These are phyloP conservation scores for Gracilinanus agilis DNA, from an alignment of 2,113 vertebrate species.

Conservation along the genomic window DNA sequence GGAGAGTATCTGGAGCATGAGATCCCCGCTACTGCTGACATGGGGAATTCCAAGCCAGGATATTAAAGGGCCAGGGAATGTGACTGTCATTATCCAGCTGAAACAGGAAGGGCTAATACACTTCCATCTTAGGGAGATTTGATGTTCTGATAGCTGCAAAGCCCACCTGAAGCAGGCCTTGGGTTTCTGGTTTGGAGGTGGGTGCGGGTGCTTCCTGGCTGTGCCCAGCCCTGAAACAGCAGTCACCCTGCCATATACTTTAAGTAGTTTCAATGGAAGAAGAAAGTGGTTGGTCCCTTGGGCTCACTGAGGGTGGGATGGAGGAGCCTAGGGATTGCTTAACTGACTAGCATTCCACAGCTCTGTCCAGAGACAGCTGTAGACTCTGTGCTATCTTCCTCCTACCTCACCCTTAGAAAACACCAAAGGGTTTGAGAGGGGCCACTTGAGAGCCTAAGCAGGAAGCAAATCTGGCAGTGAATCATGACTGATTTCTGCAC, in stretches of 20 bases:
- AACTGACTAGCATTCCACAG: no score
- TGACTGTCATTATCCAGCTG: not conserved
- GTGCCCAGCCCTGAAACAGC: not conserved
- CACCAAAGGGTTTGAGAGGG: not conserved
- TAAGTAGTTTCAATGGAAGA: not conserved
- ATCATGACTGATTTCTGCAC: not conserved
- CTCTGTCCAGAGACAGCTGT: not conserved
- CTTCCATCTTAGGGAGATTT: not conserved
- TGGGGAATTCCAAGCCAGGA: not conserved
- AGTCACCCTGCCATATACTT: not conserved
- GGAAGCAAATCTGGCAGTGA: not conserved
- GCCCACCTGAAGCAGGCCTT: fast-evolving
- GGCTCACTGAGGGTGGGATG: not conserved
- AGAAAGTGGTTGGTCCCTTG: not conserved
- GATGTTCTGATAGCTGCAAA: not conserved
- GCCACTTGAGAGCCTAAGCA: not conserved
- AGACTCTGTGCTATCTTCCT: not conserved
- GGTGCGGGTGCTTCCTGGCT: not conserved
- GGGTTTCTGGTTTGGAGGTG: not conserved
- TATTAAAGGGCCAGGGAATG: not conserved
- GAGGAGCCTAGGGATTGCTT: not conserved
- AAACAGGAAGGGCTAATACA: not conserved
- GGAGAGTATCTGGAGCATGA: not conserved
- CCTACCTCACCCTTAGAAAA: not conserved
- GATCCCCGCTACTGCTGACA: not conserved